phyloP scores from a whole-genome alignment of 1,140 invertebrate genomes.

The Ectropis grisescens region DNA sequence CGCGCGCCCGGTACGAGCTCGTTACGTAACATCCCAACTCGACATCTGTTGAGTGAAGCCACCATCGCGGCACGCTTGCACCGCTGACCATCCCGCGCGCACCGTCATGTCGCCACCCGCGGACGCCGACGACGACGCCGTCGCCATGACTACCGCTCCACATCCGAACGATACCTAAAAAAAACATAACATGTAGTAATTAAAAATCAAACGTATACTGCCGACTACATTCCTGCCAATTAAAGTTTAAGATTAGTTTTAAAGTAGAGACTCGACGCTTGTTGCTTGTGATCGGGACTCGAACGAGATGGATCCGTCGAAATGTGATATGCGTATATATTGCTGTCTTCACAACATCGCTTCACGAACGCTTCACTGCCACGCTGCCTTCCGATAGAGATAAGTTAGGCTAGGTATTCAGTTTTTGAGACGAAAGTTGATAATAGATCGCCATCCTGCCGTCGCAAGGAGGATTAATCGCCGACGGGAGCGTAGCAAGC shows the following conservation, averaged over 20 bases:
- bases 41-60: slow-evolving; percentile 56
- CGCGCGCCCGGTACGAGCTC: slow-evolving; percentile 34
- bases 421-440: too few species aligned
- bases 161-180: slow-evolving; percentile 32
- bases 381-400: slow-evolving; percentile 33
- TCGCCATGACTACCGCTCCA: slow-evolving; percentile 19
- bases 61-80: slow-evolving; percentile 45
- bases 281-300: slow-evolving; percentile 25
- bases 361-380: slow-evolving; percentile 33
- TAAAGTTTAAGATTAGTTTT: slow-evolving; percentile 28
- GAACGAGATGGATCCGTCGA: not conserved
- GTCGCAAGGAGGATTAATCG: slow-evolving; percentile 4
- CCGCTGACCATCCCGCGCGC: slow-evolving; percentile 40
- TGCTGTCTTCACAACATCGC: slow-evolving; percentile 14
- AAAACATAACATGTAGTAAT: slow-evolving; percentile 15
- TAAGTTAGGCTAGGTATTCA: slow-evolving; percentile 23
- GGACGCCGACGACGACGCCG: slow-evolving; percentile 16
- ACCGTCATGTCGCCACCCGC: slow-evolving; percentile 34
- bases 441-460: too few species aligned
- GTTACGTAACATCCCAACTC: slow-evolving; percentile 56
- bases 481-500: slow-evolving; percentile 22
- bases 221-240: slow-evolving; percentile 49
- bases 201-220: slow-evolving; percentile 24
- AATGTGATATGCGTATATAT: not conserved
- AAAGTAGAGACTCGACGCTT: slow-evolving; percentile 24